Evolutionary conservation across 2,113 vertebrate genomes (phyloP).

Genomic region (Tonatia bakeri): DNA sequence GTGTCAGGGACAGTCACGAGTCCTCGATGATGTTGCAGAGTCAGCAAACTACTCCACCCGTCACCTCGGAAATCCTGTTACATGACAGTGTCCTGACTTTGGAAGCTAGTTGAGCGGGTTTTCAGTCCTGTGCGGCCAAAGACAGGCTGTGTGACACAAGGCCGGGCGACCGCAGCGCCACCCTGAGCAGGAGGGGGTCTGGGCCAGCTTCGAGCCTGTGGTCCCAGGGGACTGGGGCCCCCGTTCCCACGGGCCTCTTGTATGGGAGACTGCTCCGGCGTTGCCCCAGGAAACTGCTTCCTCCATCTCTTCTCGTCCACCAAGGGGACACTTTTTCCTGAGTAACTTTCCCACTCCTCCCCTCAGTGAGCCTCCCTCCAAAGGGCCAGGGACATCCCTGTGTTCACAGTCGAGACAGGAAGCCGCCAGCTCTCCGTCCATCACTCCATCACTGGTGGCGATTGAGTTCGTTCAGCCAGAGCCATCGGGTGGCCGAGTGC

Average conservation of each 20-base stretch:
- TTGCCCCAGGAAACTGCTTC: neutral
- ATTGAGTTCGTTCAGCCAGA: neutral
- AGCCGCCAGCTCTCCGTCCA: neutral
- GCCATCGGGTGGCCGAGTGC: rapidly evolving
- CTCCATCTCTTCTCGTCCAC: neutral
- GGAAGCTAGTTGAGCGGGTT: neutral
- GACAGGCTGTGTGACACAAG: neutral
- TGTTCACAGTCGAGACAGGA: neutral
- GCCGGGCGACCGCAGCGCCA: rapidly evolving
- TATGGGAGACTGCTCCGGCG: rapidly evolving
- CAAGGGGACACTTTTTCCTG: neutral
- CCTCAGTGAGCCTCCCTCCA: neutral
- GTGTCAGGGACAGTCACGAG: no score
- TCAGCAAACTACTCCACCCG: neutral
- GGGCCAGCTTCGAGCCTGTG: rapidly evolving
- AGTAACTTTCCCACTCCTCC: neutral
- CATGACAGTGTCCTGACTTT: rapidly evolving
- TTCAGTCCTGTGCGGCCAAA: neutral
- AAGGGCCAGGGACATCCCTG: neutral
- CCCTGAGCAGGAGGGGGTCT: rapidly evolving
- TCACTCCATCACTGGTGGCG: neutral
- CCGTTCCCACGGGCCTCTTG: rapidly evolving
- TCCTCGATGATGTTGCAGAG: rapidly evolving
- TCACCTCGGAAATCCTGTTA: neutral
- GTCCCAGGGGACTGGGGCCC: rapidly evolving